phyloP scores from a whole-genome alignment of 2,797 vertebrate genomes.

The Silurus aristotelis region DNA sequence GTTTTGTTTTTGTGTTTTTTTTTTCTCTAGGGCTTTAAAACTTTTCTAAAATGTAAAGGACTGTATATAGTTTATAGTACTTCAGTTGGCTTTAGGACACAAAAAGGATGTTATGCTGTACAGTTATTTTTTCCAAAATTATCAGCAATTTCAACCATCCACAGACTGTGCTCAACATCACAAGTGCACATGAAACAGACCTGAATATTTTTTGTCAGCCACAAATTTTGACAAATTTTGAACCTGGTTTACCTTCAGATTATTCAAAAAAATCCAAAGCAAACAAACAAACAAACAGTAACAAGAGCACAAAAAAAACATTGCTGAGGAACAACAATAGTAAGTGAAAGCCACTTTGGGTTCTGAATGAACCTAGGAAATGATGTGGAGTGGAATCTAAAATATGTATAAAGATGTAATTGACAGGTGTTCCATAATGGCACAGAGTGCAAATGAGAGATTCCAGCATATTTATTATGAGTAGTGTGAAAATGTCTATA shows the following conservation, averaged over 20 bases:
- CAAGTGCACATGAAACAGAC: not conserved
- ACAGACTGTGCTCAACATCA: not conserved
- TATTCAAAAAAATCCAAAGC: not conserved
- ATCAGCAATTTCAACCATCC: not conserved
- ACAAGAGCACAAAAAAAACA: not conserved
- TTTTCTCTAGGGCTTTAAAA: not conserved
- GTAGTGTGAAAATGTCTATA: not conserved
- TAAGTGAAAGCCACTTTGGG: not conserved
- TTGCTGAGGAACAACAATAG: not conserved
- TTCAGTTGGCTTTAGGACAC: not conserved
- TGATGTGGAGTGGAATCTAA: not conserved
- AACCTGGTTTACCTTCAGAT: not conserved
- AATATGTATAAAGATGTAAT: not conserved
- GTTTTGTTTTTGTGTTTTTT: no score
- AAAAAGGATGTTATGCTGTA: not conserved
- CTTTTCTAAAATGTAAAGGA: not conserved
- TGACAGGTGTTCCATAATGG: not conserved
- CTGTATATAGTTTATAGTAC: not conserved
- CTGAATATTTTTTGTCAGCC: no score
- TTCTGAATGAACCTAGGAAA: not conserved
- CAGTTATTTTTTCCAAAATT: not conserved
- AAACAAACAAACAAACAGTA: not conserved
- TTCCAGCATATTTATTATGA: not conserved
- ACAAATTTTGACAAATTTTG: not conserved
- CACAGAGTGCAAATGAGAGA: not conserved